These are phyloP conservation scores for Dysdera silvatica DNA, from an alignment of 1,140 invertebrate genomes.

Conservation along the genomic window DNA sequence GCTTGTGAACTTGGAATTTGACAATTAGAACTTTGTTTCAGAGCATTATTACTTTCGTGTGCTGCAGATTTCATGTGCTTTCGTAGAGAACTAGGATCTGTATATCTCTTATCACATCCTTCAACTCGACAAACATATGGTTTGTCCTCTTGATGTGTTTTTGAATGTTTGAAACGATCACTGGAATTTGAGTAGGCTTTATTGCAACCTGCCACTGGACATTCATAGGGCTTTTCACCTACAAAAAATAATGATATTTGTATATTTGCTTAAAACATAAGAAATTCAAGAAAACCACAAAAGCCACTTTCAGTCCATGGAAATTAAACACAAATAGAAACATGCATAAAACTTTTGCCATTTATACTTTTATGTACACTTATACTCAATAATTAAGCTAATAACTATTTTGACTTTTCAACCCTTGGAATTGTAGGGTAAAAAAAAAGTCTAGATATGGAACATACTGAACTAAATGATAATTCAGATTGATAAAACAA, in stretches of 20 bases:
- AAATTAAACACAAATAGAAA: background rate
- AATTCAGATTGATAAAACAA: no score
- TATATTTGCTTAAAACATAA: no score
- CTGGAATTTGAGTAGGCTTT: constrained; percentile 96
- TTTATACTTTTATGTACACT: no score
- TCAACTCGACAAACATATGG: constrained; percentile 81
- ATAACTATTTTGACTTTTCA: no score
- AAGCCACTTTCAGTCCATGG: no score
- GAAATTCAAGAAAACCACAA: no score
- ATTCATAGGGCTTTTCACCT: constrained; percentile 62
- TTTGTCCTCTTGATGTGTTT: constrained; percentile 93
- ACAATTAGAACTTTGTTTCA: background rate
- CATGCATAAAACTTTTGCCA: no score
- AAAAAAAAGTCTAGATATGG: no score
- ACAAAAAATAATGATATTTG: constrained; percentile 52
- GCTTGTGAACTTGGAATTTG: no score
- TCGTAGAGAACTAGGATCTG: constrained; percentile 84
- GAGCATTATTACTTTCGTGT: constrained; percentile 18
- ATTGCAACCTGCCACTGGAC: constrained; percentile 54
- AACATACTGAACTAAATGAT: no score
- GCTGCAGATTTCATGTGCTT: constrained; percentile 71
- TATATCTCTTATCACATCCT: constrained; percentile 83
- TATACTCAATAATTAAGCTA: no score
- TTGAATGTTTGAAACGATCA: constrained; percentile 91
- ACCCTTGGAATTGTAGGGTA: no score